Percentiles rank a stretch among this genome's conserved stretches.
These are phyloP conservation scores for Clepsis dumicolana DNA, from an alignment of 2,888 invertebrate genomes.

Conservation along the genomic window DNA sequence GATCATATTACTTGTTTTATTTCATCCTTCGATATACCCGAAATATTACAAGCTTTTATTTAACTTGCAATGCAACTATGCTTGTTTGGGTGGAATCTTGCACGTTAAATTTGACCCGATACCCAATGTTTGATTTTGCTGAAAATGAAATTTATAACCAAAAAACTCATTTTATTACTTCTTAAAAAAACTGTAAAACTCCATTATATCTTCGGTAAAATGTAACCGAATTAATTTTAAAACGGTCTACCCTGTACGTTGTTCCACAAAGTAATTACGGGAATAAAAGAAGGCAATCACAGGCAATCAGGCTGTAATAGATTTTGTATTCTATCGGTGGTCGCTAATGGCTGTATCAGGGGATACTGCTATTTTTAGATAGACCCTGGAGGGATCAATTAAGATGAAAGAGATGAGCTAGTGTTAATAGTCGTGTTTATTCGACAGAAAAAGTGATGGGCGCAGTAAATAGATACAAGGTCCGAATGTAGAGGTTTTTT, in stretches of 20 bases:
- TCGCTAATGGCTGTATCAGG: neutral
- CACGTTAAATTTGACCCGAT: no score
- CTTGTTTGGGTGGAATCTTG: no score
- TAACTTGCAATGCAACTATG: no score
- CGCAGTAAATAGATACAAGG: no score
- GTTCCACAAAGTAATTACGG: slow-evolving; percentile 6
- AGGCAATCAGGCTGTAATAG: slow-evolving; percentile 12
- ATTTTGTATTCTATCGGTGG: neutral
- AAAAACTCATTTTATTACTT: no score
- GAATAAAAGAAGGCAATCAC: slow-evolving; percentile 9
- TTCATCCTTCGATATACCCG: no score
- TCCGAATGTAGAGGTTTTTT: no score
- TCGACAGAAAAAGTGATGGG: neutral
- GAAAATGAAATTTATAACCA: no score
- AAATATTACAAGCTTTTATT: no score
- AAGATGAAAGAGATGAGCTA: neutral
- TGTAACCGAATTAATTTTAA: neutral
- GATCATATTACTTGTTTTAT: no score
- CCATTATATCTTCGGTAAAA: neutral
- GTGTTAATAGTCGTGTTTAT: neutral
- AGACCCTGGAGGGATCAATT: neutral
- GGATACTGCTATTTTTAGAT: neutral
- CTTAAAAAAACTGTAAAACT: neutral
- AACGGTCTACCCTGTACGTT: neutral
- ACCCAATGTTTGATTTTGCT: no score